Evolutionary conservation across 2,888 invertebrate genomes (phyloP), one percentile per base, ranked within the genome.

Genomic region (Eristalis arbustorum): DNA sequence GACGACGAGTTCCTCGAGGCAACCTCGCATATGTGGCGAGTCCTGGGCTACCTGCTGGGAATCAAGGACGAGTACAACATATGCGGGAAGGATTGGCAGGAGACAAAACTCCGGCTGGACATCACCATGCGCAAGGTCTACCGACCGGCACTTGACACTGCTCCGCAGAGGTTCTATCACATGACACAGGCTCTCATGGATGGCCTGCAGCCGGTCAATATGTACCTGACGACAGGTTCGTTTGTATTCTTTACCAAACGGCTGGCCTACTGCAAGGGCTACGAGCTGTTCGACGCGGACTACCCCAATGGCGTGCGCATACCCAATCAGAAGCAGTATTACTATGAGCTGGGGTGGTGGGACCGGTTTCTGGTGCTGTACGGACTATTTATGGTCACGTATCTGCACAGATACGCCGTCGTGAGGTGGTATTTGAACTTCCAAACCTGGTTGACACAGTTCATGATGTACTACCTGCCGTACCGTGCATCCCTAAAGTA

Each of bases 11-110:
- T 97, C 85, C 93, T 96, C 90, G 96, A 96, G 69, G 96, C 95
- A 1, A 96, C 96, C 84, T 93, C 96, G 6, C 97, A 98, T 91
- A 94, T 97, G 90, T 98, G 98, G 98, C 94, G 96, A 84, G 96
- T 96, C 0, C 93, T 98, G 63, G 98, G 97, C 0, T 94, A 96
- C 90, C 93, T 97, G 91, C 93, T 98, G 88, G 98, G 98, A 2
- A 95, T 98, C 82, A 95, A 97, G 88, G 97, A 98, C 89, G 95
- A 96, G 89, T 96, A 95, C 91, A 96, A 96, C 91, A 93, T 96
- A 2, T 96, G 96, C 90, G 94, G 94, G 2, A 93, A 94, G 1
- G 94, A 94, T 6, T 93, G 95, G 68, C 93, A 94, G 0, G 96
- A 96, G 90, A 96, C 96, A 0, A 94, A 93, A 25, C 89, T 90